Conservation (phyloP, 2,888 invertebrate species). For the Dynastes maya region DNA sequence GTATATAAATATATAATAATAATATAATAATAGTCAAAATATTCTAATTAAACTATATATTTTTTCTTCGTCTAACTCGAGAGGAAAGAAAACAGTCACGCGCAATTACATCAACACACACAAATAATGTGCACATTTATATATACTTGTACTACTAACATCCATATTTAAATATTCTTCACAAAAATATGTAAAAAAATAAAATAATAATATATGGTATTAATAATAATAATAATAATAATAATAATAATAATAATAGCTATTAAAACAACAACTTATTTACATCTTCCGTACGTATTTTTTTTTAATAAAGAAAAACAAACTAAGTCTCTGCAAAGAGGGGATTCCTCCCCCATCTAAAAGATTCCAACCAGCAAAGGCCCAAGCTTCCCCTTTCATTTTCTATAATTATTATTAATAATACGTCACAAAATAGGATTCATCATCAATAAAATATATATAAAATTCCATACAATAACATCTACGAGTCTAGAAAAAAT, state of each 20-base stretch:
- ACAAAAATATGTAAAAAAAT: constrained; percentile 73
- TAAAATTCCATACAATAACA: constrained; percentile 69
- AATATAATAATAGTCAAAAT: constrained; percentile 65
- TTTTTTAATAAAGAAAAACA: constrained; percentile 60
- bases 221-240: constrained; percentile 64
- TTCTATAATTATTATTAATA: constrained; percentile 22
- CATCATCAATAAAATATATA: constrained; percentile 56
- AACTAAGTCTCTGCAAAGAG: constrained; percentile 63
- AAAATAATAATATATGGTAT: constrained; percentile 69
- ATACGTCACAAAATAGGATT: constrained; percentile 41
- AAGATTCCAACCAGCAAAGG: constrained; percentile 61
- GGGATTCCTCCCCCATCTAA: constrained; percentile 29
- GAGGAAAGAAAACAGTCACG: constrained; percentile 67
- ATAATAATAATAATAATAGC: constrained; percentile 65
- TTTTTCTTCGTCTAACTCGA: constrained; percentile 25
- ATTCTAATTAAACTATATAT: constrained; percentile 68
- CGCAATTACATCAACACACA: constrained; percentile 63
- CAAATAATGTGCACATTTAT: constrained; percentile 57
- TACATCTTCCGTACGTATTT: constrained; percentile 67
- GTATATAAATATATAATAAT: constrained; percentile 67
- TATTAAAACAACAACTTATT: constrained; percentile 72
- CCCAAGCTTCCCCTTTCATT: constrained; percentile 43
- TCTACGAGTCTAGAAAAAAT: constrained; percentile 62
- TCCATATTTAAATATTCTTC: constrained; percentile 71
- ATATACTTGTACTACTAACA: constrained; percentile 70